Conservation (phyloP, 2,888 invertebrate genomes). For the Nudaria mundana region DNA sequence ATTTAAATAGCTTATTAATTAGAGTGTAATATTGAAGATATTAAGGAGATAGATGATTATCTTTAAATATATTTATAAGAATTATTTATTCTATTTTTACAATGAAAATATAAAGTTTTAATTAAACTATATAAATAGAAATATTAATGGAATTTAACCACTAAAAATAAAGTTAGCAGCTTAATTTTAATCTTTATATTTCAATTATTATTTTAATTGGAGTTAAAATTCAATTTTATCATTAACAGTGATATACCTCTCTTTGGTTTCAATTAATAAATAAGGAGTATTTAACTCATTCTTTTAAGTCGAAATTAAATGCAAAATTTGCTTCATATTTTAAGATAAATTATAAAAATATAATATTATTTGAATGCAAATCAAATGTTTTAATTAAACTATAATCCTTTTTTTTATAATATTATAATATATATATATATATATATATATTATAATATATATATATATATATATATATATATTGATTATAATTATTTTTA, state of each 20-base stretch:
- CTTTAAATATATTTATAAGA: conserved; percentile 55
- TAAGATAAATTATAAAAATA: conserved; percentile 63
- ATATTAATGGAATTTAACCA: conserved; percentile 71
- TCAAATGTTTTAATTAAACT: conserved; percentile 66
- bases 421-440: conserved; percentile 8
- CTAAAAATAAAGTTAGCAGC: conserved; percentile 85
- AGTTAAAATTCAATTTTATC: conserved; percentile 77
- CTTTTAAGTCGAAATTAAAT: conserved; percentile 75
- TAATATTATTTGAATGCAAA: conserved; percentile 68
- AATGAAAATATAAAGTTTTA: conserved; percentile 85
- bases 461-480: too few relatives aligned
- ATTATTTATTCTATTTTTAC: conserved; percentile 76
- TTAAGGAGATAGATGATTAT: conserved; percentile 52
- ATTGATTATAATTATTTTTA: conserved; percentile 11
- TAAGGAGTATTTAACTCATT: conserved; percentile 73
- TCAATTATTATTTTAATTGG: too few relatives aligned
- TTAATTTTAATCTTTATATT: conserved; percentile 76
- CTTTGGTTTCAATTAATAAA: conserved; percentile 80
- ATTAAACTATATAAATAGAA: conserved; percentile 84
- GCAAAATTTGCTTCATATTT: conserved; percentile 80
- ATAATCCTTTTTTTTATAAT: conserved; percentile 62
- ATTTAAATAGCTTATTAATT: conserved; percentile 64
- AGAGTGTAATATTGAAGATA: conserved; percentile 67
- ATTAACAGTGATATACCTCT: conserved; percentile 86
- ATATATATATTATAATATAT: too few relatives aligned